These are phyloP conservation scores for Plecturocebus donacophilus DNA, from an alignment of 2,113 vertebrate species.

Conservation along the genomic window DNA sequence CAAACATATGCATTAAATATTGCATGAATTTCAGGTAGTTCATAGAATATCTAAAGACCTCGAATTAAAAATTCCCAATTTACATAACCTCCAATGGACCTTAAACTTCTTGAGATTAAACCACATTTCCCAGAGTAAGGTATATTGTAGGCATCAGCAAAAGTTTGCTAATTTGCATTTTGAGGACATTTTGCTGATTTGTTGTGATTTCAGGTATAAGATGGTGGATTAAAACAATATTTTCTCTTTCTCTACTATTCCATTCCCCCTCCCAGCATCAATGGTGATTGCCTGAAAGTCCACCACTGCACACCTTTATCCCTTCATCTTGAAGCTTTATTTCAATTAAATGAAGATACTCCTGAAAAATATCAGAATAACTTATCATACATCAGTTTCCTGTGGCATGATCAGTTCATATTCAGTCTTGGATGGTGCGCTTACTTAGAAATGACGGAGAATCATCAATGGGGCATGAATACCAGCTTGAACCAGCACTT, in stretches of 20 bases:
- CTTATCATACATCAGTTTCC: not conserved
- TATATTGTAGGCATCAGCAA: not conserved
- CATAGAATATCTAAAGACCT: not conserved
- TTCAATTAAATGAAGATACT: not conserved
- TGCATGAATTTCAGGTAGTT: not conserved
- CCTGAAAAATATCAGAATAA: not conserved
- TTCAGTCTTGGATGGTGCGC: not conserved
- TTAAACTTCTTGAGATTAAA: conserved; percentile 21
- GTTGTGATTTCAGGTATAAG: not conserved
- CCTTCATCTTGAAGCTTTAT: not conserved
- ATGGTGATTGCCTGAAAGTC: not conserved
- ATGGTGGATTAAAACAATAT: not conserved
- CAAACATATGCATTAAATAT: not conserved
- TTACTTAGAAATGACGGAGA: not conserved
- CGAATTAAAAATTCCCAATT: not conserved
- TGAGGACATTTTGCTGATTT: not conserved
- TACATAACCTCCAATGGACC: not conserved
- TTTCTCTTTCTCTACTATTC: not conserved
- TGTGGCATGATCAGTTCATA: not conserved
- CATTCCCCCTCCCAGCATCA: not conserved
- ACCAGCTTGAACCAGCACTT: not conserved
- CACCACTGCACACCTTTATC: not conserved
- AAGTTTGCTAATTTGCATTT: not conserved
- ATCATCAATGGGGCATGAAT: not conserved
- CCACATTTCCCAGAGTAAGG: not conserved